phyloP scores from a whole-genome alignment of 2,797 vertebrate genomes.

The Clarias fuscus region DNA sequence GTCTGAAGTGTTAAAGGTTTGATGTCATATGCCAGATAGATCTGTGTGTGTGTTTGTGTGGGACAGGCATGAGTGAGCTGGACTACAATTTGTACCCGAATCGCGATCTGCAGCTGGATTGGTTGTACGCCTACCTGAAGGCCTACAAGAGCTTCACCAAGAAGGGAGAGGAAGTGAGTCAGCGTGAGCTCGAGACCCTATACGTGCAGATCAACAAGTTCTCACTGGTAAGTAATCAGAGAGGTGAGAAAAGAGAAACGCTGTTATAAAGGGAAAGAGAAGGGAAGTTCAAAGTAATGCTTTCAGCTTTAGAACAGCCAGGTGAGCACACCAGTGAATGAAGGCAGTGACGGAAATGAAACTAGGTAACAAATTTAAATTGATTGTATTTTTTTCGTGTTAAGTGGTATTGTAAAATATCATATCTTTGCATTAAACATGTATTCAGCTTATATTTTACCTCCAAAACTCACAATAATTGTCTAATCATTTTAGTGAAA shows the following conservation, averaged over 20 bases:
- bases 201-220: conserved; percentile 98
- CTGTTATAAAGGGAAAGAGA: not conserved
- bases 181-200: conserved; percentile 85
- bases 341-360: not conserved
- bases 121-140: conserved; percentile 87
- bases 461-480: too few relatives aligned
- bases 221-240: conserved; percentile 83
- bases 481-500: too few relatives aligned
- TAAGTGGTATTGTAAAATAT: not conserved
- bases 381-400: not conserved
- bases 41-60: not conserved
- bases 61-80: conserved; percentile 86
- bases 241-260: not conserved
- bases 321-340: too few relatives aligned
- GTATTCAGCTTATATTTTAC: too few relatives aligned
- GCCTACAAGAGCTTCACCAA: conserved; percentile 82
- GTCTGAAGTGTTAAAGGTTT: not conserved
- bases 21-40: not conserved
- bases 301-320: not conserved
- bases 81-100: conserved; percentile 85
- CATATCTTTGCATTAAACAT: not conserved
- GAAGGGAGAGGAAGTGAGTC: conserved; percentile 71
- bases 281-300: not conserved
- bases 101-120: conserved; percentile 87
- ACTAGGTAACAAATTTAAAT: not conserved